Evolutionary conservation across 92 coral and sea anemone species (phyloP).

Genomic region (Virgularia gustaviana): DNA sequence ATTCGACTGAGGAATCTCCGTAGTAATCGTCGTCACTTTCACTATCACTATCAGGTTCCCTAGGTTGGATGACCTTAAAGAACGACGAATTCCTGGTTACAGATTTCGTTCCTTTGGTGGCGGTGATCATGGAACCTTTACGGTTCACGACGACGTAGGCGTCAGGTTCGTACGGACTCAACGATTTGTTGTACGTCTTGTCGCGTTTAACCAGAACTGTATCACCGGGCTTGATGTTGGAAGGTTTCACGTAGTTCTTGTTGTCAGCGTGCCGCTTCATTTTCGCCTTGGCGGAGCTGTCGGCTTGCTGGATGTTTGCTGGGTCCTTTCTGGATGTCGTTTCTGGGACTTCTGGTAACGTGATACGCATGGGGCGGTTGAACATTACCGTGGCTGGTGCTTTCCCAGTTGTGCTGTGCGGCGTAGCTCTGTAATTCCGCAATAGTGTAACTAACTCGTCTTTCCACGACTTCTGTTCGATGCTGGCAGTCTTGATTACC

Average conservation of each 20-base stretch:
- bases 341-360: constrained; percentile 45
- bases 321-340: neutral
- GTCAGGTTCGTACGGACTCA: constrained; percentile 49
- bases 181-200: constrained; percentile 27
- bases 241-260: constrained; percentile 46
- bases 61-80: constrained; percentile 16
- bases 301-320: constrained; percentile 23
- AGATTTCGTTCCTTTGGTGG: neutral
- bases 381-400: constrained; percentile 55
- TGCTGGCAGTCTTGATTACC: constrained; percentile 37
- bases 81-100: constrained; percentile 3
- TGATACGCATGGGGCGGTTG: constrained; percentile 52
- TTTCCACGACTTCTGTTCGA: constrained; percentile 43
- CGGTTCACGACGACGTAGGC: constrained; percentile 45
- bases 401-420: constrained; percentile 60
- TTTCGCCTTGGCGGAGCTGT: constrained; percentile 43
- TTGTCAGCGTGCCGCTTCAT: constrained; percentile 60
- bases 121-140: constrained; percentile 64
- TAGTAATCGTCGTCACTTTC: too few relatives aligned
- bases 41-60: too few relatives aligned
- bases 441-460: constrained; percentile 47
- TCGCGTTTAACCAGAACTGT: constrained; percentile 52
- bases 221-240: constrained; percentile 37
- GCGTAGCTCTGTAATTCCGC: constrained; percentile 61
- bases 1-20: too few relatives aligned